These are phyloP conservation scores for Centropristis striata DNA, from an alignment of 2,113 vertebrate genomes.

Conservation along the genomic window DNA sequence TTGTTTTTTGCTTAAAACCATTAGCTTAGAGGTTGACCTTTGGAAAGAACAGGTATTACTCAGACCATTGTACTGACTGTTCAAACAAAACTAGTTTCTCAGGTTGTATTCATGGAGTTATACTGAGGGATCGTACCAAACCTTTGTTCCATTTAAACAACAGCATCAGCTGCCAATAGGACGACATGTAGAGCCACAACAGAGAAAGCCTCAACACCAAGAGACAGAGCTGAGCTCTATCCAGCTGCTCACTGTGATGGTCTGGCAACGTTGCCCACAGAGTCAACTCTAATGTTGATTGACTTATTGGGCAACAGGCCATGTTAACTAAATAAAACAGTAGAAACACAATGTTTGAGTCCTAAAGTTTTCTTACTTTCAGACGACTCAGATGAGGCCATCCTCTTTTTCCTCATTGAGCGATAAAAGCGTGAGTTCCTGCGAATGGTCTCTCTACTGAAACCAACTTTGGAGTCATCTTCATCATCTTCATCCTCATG, in stretches of 20 bases:
- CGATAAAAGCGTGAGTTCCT: slow-evolving; percentile 85
- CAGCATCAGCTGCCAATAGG: background rate
- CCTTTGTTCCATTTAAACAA: slow-evolving; percentile 49
- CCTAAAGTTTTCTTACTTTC: slow-evolving; percentile 68
- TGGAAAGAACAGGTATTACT: slow-evolving; percentile 20
- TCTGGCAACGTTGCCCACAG: background rate
- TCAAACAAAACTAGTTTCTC: slow-evolving; percentile 77
- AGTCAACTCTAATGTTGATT: background rate
- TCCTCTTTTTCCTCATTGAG: slow-evolving; percentile 84
- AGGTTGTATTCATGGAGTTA: slow-evolving; percentile 57
- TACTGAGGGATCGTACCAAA: slow-evolving; percentile 3
- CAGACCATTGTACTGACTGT: background rate
- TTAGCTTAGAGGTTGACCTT: slow-evolving; percentile 11
- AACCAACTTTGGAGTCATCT: slow-evolving; percentile 59
- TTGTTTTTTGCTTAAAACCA: background rate
- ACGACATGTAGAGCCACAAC: background rate
- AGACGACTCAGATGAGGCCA: slow-evolving; percentile 42
- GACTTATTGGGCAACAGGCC: background rate
- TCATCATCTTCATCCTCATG: slow-evolving; percentile 75
- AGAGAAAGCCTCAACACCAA: background rate
- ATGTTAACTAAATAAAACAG: background rate
- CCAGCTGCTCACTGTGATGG: background rate
- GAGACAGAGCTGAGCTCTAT: background rate
- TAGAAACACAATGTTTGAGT: too few relatives aligned
- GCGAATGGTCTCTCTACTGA: slow-evolving; percentile 70